phyloP scores from a whole-genome alignment of 2,888 invertebrate genomes.

The Fragum whitleyi region DNA sequence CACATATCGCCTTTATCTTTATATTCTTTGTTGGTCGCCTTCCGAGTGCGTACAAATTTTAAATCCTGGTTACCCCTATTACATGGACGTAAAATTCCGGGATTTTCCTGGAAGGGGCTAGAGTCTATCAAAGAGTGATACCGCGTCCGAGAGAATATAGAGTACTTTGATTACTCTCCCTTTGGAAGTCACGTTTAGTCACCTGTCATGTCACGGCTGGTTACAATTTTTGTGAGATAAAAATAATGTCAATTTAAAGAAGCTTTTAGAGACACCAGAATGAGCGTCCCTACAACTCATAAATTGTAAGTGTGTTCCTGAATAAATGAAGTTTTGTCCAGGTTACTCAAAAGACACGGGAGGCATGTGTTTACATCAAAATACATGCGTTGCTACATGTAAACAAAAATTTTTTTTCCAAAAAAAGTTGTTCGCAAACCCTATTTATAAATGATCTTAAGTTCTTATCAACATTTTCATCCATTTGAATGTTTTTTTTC shows the following conservation, averaged over 20 bases:
- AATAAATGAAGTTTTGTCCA: neutral
- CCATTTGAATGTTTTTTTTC: too few species aligned
- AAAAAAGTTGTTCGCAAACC: too few species aligned
- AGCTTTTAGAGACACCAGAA: neutral
- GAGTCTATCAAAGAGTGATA: too few species aligned
- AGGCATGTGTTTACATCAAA: neutral
- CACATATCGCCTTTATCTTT: too few species aligned
- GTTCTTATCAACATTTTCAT: too few species aligned
- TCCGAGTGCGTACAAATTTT: too few species aligned
- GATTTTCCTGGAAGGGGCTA: too few species aligned
- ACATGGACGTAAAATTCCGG: too few species aligned
- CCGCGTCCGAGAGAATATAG: too few species aligned
- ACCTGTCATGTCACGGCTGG: conserved; percentile 45
- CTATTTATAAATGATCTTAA: too few species aligned
- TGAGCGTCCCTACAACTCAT: neutral
- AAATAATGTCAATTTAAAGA: neutral
- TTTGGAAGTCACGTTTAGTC: conserved; percentile 11
- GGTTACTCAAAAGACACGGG: neutral
- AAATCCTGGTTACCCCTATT: too few species aligned
- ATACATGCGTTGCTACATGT: conserved; percentile 2
- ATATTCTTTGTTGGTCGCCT: too few species aligned
- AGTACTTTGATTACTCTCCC: neutral
- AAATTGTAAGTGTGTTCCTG: conserved; percentile 4
- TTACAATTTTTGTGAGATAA: conserved; percentile 29
- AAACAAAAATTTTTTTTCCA: conserved; percentile 2